Conservation (phyloP, 2,113 vertebrate species). For the Mirza zaza region DNA sequence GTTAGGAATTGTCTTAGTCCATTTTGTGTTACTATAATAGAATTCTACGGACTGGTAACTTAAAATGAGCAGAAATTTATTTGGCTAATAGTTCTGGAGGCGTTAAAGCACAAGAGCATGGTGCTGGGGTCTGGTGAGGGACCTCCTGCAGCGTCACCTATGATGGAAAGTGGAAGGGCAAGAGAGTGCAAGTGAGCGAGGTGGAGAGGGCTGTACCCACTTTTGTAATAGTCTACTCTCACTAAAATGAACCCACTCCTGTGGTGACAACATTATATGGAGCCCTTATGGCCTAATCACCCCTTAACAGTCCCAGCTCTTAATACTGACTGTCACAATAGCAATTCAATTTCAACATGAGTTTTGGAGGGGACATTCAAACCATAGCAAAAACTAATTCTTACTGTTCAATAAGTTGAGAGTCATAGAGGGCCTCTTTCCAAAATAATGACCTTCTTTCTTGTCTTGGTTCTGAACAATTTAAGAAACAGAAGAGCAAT, state of each 20-base stretch:
- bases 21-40: neutral
- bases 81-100: neutral
- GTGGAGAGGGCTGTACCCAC: neutral
- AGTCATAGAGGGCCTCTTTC: neutral
- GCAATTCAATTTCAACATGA: neutral
- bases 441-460: neutral
- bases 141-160: neutral
- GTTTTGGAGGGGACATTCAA: neutral
- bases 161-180: neutral
- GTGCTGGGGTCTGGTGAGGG: neutral
- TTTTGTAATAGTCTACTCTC: neutral
- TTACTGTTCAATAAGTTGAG: neutral
- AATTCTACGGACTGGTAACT: neutral
- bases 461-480: neutral
- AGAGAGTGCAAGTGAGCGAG: neutral
- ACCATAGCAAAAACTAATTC: neutral
- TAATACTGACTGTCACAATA: neutral
- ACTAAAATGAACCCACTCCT: neutral
- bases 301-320: neutral
- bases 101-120: neutral
- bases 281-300: neutral
- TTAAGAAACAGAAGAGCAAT: neutral
- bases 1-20: neutral
- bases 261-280: neutral
- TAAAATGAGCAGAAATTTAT: neutral